phyloP scores from a whole-genome alignment of 2,797 vertebrate genomes.

The Poecile montanus region DNA sequence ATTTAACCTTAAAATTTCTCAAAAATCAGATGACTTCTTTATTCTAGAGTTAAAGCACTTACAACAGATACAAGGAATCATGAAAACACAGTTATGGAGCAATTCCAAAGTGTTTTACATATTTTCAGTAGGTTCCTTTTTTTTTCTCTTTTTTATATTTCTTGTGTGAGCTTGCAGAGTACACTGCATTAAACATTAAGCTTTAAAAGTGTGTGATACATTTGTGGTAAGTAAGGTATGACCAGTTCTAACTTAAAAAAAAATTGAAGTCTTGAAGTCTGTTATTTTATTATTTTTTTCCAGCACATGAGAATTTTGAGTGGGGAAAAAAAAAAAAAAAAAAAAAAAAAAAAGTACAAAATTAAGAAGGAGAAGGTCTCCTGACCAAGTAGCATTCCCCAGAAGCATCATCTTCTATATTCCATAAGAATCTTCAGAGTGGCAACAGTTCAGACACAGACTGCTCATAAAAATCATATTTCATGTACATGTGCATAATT shows the following conservation, averaged over 20 bases:
- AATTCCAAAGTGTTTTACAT: background rate
- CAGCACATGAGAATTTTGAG: background rate
- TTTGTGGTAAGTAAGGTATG: background rate
- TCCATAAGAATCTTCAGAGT: background rate
- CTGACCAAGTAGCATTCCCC: background rate
- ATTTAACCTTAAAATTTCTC: background rate
- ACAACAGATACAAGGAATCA: background rate
- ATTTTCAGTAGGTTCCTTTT: background rate
- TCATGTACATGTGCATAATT: background rate
- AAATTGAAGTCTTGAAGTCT: background rate
- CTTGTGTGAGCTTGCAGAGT: background rate
- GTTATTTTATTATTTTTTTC: background rate
- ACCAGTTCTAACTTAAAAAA: background rate
- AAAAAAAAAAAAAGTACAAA: background rate
- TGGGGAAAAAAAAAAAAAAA: too few species aligned
- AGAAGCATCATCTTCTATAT: background rate
- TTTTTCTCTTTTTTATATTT: background rate
- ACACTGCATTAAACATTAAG: background rate
- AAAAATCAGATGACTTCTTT: background rate
- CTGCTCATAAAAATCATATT: background rate
- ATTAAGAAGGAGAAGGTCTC: background rate
- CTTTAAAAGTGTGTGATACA: background rate
- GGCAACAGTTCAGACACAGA: background rate
- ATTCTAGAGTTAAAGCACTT: background rate
- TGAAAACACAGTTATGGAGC: background rate